Conservation (phyloP, 2,888 invertebrate species). For the Tenthredo notha region DNA sequence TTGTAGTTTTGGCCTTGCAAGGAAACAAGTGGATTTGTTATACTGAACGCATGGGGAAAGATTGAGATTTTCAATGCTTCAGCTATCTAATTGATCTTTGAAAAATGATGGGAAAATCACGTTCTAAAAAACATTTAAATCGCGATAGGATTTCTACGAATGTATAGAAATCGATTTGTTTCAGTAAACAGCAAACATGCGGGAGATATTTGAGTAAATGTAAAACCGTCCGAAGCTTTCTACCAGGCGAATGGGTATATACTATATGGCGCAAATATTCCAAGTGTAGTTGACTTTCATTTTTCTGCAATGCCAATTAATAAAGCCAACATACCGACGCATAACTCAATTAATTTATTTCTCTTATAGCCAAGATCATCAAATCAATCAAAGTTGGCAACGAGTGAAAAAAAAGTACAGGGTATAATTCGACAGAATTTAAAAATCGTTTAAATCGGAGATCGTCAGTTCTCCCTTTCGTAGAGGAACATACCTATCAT, state of each 20-base stretch:
- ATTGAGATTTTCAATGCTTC: background rate
- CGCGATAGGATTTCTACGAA: background rate
- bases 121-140: background rate
- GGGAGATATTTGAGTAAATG: conserved; percentile 42
- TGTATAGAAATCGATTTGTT: conserved; percentile 38
- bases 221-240: conserved; percentile 36
- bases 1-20: background rate
- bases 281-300: conserved; percentile 9
- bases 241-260: background rate
- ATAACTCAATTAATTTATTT: background rate
- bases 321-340: background rate
- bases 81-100: background rate
- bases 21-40: conserved; percentile 16
- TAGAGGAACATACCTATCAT: conserved; percentile 3
- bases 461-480: background rate
- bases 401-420: background rate
- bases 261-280: conserved; percentile 27
- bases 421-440: background rate
- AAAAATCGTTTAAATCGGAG: conserved; percentile 10
- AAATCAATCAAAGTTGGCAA: background rate
- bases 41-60: background rate
- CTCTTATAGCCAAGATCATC: background rate
- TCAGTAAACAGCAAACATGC: conserved; percentile 37
- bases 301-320: conserved; percentile 37
- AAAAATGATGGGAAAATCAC: background rate